A percentile compares a stretch with the other conserved stretches of the same genome.
These are phyloP conservation scores for Sebastes itinus DNA, from an alignment of 2,797 vertebrate species.

Conservation along the genomic window DNA sequence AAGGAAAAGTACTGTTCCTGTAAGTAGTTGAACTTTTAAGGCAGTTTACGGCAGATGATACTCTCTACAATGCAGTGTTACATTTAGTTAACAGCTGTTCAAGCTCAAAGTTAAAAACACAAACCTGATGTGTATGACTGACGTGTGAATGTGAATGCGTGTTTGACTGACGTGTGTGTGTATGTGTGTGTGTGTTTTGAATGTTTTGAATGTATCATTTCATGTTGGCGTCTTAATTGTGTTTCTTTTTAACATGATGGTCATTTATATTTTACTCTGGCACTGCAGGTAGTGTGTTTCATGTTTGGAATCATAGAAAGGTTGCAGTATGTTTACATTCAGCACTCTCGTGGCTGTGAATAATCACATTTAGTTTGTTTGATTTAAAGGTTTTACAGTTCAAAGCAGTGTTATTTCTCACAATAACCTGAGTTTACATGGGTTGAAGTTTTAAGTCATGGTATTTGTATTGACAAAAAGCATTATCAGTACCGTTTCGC, in stretches of 20 bases:
- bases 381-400: conserved; percentile 31
- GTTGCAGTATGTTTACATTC: conserved; percentile 59
- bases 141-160: conserved; percentile 7
- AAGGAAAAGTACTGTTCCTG: neutral
- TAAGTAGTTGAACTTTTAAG: neutral
- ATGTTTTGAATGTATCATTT: conserved; percentile 19
- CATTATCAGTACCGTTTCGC: conserved; percentile 29
- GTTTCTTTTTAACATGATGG: conserved; percentile 48
- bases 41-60: conserved; percentile 37
- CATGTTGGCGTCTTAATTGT: conserved; percentile 14
- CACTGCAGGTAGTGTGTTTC: conserved; percentile 42
- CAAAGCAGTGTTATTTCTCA: conserved; percentile 11
- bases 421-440: conserved; percentile 46
- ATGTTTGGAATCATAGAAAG: conserved; percentile 41
- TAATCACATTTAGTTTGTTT: conserved; percentile 8
- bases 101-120: conserved; percentile 55
- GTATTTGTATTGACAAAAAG: conserved; percentile 23
- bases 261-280: conserved; percentile 55
- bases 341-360: conserved; percentile 33
- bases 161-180: conserved; percentile 12
- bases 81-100: conserved; percentile 53
- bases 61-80: conserved; percentile 65
- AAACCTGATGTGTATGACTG: conserved; percentile 44
- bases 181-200: neutral
- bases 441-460: conserved; percentile 18